Evolutionary conservation across 2,113 vertebrate species (phyloP), one percentile per base, ranked within the genome.

Genomic region (Chlamydotis undulata): DNA sequence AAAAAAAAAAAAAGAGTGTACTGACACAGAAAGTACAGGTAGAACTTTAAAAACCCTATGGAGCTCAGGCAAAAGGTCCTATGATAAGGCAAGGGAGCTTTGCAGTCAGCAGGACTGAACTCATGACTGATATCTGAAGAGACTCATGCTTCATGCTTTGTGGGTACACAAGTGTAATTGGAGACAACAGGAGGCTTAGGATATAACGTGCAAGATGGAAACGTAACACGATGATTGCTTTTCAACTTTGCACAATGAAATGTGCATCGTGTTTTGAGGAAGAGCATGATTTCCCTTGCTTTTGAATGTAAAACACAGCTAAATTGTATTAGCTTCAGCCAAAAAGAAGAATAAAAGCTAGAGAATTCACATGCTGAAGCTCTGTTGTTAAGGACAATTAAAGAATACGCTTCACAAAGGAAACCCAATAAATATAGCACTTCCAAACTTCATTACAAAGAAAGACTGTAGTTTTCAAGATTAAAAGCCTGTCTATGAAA

Each of bases 71-170:
- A 81, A 57, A 81, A 93, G 18, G 41, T 64, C 57, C 53, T 83
- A 37, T 0, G 0, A 45, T 29, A 81, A 71, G 53, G 45, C 23
- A 18, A 87, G 39, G 45, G 31, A 81, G 28, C 53, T 71, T 85
- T 85, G 53, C 53, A 57, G 29, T 53, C 15, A 26, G 76, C 14
- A 74, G 56, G 71, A 70, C 45, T 69, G 87, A 96, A 69, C 41
- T 65, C 70, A 57, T 90, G 93, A 95, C 57, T 10, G 50, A 65
- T 89, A 96, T 65, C 70, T 80, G 71, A 93, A 85, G 67, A 88
- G 90, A 95, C 67, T 91, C 2, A 2, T 45, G 37, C 70, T 91
- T 95, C 67, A 76, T 83, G 84, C 78, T 83, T 90, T 64, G 33
- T 22, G 33, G 60, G 14, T 94, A 81, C 49, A 64, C 78, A 82